phyloP scores from a whole-genome alignment of 2,797 vertebrate genomes.

The Ateles fusciceps region DNA sequence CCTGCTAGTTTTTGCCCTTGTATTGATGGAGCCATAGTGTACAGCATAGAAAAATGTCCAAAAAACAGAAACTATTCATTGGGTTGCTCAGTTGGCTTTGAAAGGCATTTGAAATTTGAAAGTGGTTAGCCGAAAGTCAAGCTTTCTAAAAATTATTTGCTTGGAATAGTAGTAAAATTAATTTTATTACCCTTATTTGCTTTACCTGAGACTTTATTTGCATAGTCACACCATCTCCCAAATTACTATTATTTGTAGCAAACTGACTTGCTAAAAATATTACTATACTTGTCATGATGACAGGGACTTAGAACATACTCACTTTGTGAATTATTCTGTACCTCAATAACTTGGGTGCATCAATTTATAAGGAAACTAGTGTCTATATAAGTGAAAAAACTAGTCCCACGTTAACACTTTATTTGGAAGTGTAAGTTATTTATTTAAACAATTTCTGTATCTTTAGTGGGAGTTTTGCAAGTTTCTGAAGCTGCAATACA shows the following conservation, averaged over 20 bases:
- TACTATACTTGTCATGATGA: background rate
- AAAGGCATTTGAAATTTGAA: background rate
- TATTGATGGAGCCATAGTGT: background rate
- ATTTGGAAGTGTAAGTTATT: background rate
- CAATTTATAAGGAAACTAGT: background rate
- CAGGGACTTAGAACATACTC: background rate
- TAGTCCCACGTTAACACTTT: background rate
- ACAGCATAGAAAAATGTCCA: background rate
- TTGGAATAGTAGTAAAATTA: conserved; percentile 4
- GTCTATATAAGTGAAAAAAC: background rate
- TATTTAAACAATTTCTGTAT: conserved; percentile 3
- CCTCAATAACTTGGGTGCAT: background rate
- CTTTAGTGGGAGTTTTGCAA: background rate
- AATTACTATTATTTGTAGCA: conserved; percentile 11
- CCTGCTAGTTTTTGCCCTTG: background rate
- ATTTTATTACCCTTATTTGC: background rate
- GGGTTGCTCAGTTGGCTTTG: background rate
- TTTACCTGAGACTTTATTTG: conserved; percentile 15
- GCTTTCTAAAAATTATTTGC: background rate
- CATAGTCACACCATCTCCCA: background rate
- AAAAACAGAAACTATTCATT: background rate
- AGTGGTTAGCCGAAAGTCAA: background rate
- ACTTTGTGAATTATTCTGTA: background rate
- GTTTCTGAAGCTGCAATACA: background rate
- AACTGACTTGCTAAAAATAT: conserved; percentile 2